phyloP scores from a whole-genome alignment of 2,797 vertebrate genomes.

The Lacerta bilineata region DNA sequence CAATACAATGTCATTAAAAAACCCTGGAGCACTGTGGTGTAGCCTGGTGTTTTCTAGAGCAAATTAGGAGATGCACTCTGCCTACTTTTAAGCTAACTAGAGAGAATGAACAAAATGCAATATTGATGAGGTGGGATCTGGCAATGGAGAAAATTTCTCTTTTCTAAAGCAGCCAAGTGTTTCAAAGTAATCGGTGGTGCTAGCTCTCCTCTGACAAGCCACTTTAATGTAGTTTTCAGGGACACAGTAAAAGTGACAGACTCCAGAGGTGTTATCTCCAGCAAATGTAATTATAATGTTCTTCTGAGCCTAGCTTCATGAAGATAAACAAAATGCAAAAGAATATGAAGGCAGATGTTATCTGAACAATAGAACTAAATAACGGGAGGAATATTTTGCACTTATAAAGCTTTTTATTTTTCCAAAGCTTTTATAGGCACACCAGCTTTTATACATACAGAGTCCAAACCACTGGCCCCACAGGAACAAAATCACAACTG shows the following conservation, averaged over 20 bases:
- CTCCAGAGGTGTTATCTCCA: conserved; percentile 45
- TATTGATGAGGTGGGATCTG: conserved; percentile 72
- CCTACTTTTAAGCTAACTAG: conserved; percentile 55
- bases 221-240: conserved; percentile 48
- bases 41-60: conserved; percentile 53
- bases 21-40: conserved; percentile 47
- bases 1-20: conserved; percentile 62
- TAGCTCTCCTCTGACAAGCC: conserved; percentile 58
- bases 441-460: accelerated
- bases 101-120: conserved; percentile 69
- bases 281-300: neutral
- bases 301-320: conserved; percentile 34
- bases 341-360: conserved; percentile 21
- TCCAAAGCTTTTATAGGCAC: accelerated
- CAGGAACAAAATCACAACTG: conserved; percentile 1
- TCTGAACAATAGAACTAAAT: conserved; percentile 14
- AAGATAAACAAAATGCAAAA: conserved; percentile 56
- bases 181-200: conserved; percentile 59
- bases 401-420: neutral
- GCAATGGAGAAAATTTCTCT: conserved; percentile 58
- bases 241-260: conserved; percentile 56
- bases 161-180: conserved; percentile 70
- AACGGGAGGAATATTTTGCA: neutral
- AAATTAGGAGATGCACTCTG: conserved; percentile 67
- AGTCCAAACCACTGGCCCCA: neutral